Percentiles rank a stretch among this genome's conserved stretches.
phyloP scores from a whole-genome alignment of 1,140 invertebrate genomes.

The Drepana arcuata region DNA sequence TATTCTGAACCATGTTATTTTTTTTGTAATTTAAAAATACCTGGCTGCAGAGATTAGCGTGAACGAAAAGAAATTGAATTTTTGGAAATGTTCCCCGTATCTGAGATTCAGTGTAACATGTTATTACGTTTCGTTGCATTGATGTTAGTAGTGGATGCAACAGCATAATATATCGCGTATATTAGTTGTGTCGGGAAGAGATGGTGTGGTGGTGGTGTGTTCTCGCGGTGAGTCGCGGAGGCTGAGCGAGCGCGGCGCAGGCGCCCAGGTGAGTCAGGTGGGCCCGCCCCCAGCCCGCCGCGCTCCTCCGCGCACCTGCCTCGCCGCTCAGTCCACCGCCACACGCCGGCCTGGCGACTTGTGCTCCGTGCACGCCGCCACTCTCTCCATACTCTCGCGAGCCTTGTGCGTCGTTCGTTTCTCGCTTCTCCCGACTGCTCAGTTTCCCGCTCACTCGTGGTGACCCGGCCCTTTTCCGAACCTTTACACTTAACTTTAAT shows the following conservation, averaged over 20 bases:
- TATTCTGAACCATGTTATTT: not conserved
- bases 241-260: slow-evolving; percentile 59
- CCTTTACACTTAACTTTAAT: slow-evolving; percentile 28
- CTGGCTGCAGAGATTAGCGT: too few species aligned
- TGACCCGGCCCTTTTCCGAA: slow-evolving; percentile 29
- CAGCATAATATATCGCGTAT: too few species aligned
- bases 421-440: slow-evolving; percentile 53
- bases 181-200: too few species aligned
- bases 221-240: slow-evolving; percentile 38
- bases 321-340: slow-evolving; percentile 61
- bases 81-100: too few species aligned
- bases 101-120: too few species aligned
- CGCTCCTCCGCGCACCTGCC: slow-evolving; percentile 59
- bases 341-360: slow-evolving; percentile 67
- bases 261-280: slow-evolving; percentile 67
- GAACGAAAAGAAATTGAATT: too few species aligned
- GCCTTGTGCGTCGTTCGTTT: slow-evolving; percentile 54
- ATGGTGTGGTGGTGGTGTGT: slow-evolving; percentile 2
- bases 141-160: too few species aligned
- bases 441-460: slow-evolving; percentile 53
- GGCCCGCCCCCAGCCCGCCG: slow-evolving; percentile 59
- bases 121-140: too few species aligned
- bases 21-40: not conserved
- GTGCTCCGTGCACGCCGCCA: slow-evolving; percentile 64
- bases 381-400: slow-evolving; percentile 61